Evolutionary conservation across 2,113 vertebrate genomes (phyloP), one percentile per base, ranked within the genome.

Genomic region (Solenodon paradoxus): DNA sequence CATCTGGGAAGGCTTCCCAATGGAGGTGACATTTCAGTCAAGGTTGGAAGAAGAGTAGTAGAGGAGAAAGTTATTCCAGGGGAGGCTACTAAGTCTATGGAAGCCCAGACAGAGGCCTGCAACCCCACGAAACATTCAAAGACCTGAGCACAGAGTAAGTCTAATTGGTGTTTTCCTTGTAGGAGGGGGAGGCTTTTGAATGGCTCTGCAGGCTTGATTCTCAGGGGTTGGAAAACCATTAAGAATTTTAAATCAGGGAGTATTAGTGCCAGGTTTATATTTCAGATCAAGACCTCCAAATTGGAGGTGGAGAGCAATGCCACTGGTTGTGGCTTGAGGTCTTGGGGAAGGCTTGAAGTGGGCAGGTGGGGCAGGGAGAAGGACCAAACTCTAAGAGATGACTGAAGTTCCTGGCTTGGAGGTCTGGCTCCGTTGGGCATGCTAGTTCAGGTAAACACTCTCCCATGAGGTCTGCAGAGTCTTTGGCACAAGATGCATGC

Each of bases 1-100:
- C 17, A 38, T 69, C n/a, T 83, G 84, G 47, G 51, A 88, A 93
- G 80, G 55, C 55, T 82, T 86, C 92, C 64, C 26, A 80, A 81
- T 69, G 26, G 64, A 95, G 71, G 72, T 80, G 55, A 61, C 79
- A 88, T 91, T 88, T 78, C n/a, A 69, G 77, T 20, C 5, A 20
- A 72, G 45, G 78, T 38, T 59, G 75, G 28, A 92, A 64, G 35
- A 63, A 51, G 4, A 32, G n/a, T 16, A 59, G 66, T 42, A 72
- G 47, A 84, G 79, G 40, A 47, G 91, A 92, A 49, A 77, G 30
- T 45, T 57, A 61, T 55, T 84, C 40, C 38, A 32, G 7, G 61
- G 49, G 51, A 68, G 28, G 19, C 32, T 38, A 26, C 61, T 45
- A 1, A 81, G 53, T 82, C 84, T 86, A 3, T 42, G 22, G 79